Base-by-base conservation (phyloP, 2,113 vertebrate genomes). In the Sula dactylatra region DNA sequence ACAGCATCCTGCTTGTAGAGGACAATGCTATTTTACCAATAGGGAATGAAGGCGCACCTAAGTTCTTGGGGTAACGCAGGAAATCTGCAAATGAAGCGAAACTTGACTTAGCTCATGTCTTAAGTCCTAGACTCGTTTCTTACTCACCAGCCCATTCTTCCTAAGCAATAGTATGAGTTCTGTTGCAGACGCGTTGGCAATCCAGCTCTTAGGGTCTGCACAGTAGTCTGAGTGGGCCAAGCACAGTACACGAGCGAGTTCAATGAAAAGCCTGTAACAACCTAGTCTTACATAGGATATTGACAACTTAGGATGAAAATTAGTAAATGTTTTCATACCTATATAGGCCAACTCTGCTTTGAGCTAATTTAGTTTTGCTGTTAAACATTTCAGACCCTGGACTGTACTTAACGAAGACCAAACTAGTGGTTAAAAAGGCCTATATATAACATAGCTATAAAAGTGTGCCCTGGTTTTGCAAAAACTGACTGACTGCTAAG, bases 321-420 rank as follows among this genome's bases (percentile, higher is more conserved):
- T 82, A 93, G 70, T 88, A 73, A 45, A 45, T 25, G 56, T 82
- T 94, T 93, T 72, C 86, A 56, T 54, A 74, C 13, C 12, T 45
- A 88, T 49, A 36, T 59, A 93, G 59, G 72, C 38, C 82, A 97
- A 26, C 72, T 49, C 56, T 76, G 25, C 83, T 93, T 94, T 84
- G 61, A 95, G 88, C 61, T 92, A 72, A 56, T 92, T 94, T 82
- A 66, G 26, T 90, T 92, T 78, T 83, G 76, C 59, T 92, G 59
- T 83, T 83, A 73, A 93, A 83, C 61, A 50, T 73, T 92, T 86
- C 56, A 93, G 66, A 58, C 19, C 24, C n/a, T 64, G 55, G 61
- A 70, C 13, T 81, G 64, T 92, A 82, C 47, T 91, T 91, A 94
- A 78, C 1, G 7, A 88, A 79, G 80, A 36, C 54, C 2, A 11